Base-by-base conservation (phyloP, 2,888 invertebrate genomes). In the Noctua janthe region DNA sequence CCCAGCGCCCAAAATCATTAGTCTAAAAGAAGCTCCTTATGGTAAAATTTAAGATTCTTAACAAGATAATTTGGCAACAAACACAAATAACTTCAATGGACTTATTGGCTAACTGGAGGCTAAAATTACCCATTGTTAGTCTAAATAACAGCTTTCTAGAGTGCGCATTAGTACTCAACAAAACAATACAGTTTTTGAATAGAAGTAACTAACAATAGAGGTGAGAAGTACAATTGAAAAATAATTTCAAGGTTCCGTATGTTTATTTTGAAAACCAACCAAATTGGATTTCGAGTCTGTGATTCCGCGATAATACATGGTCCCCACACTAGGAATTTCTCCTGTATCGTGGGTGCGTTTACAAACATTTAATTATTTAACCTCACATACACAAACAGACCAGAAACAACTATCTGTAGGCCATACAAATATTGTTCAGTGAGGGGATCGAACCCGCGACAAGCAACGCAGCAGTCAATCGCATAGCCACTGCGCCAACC, bases 161-260 rank as follows among this genome's bases (percentile, higher is more conserved):
- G 72, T 72, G 69, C 71, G 71, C 83, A 84, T 85, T 84, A 83
- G 71, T 54, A 80, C 54, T 84, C 51, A 11, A 69, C 83, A 78
- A 84, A 83, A 89, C 84, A 88, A 90, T 84, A 80, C 51, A 86
- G 83, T 83, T 87, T 84, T 90, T 86, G 87, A 90, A 90, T 89
- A 81, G 74, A 76, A 75, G 69, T 71, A 43, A 76, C 81, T 73
- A 89, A 90, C 90, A 89, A 89, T 84, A 78, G 69, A 56, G 67
- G 10, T 70, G 70, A 29, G 13, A 5, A 67, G 71, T 56, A 29
- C 20, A 39, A 67, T 56, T 43, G 39, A 64, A 39, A 71, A 71
- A 66, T 39, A 11, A 39, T 11, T 4, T 10, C 11, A 23, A 35
- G 79, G 90, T 85, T 89, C 89, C 73, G 90, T 81, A 80, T 43